Conservation (phyloP, 2,113 vertebrate species). For the Pterocles burchelli region DNA sequence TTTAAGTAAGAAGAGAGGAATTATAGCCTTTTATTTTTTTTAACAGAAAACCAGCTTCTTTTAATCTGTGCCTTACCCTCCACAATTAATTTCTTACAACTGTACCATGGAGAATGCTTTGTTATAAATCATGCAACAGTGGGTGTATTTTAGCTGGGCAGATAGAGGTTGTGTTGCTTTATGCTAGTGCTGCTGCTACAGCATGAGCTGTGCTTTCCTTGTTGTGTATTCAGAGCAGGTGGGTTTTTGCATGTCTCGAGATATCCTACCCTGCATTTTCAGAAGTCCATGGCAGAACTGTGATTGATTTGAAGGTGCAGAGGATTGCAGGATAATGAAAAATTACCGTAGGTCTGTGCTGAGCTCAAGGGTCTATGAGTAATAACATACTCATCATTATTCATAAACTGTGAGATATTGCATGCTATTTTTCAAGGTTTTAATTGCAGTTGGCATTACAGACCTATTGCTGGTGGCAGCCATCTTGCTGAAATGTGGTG, state of each 20-base stretch:
- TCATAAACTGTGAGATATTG: background rate
- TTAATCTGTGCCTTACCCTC: background rate
- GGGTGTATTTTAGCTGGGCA: background rate
- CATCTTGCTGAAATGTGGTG: background rate
- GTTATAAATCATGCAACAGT: background rate
- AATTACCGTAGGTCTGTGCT: conserved; percentile 3
- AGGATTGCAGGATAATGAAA: conserved; percentile 7
- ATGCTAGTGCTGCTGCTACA: background rate
- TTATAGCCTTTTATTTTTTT: background rate
- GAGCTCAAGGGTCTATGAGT: background rate
- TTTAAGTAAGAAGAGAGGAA: background rate
- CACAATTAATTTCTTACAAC: background rate
- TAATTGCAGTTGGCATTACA: conserved; percentile 16
- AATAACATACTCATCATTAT: background rate
- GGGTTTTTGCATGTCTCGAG: background rate
- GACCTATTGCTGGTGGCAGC: background rate
- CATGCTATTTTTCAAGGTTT: background rate
- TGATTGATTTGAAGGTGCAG: conserved; percentile 20
- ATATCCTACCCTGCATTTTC: background rate
- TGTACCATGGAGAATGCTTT: background rate
- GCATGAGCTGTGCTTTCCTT: background rate
- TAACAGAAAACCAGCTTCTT: background rate
- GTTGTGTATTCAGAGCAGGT: background rate
- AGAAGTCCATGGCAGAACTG: background rate
- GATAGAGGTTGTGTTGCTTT: background rate